Percentiles rank a stretch among this genome's conserved stretches.
phyloP scores from a whole-genome alignment of 2,113 vertebrate species.

The Ictidomys tridecemlineatus region DNA sequence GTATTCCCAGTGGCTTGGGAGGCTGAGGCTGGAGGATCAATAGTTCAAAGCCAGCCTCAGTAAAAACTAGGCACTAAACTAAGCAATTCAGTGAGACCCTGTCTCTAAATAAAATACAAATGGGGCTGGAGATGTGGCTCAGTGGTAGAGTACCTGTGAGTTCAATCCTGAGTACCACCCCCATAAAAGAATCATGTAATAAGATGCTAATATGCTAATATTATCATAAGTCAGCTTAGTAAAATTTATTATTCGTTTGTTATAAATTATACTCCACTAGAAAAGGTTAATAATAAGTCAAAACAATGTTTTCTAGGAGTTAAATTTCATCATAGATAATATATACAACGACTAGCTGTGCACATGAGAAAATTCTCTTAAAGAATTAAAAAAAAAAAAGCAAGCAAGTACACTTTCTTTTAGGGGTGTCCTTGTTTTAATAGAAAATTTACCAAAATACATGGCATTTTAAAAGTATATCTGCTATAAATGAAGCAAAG shows the following conservation, averaged over 20 bases:
- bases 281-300: neutral
- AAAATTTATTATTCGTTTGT: neutral
- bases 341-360: neutral
- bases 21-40: no score
- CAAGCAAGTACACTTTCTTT: neutral
- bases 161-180: no score
- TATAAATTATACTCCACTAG: neutral
- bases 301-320: neutral
- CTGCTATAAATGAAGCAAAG: neutral
- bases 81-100: no score
- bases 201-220: neutral
- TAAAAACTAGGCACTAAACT: no score
- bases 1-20: no score
- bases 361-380: neutral
- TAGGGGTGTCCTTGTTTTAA: neutral
- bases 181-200: no score
- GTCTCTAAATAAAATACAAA: no score
- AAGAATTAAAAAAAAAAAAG: neutral
- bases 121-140: no score
- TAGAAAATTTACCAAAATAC: neutral
- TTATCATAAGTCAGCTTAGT: neutral
- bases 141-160: no score
- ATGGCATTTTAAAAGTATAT: neutral
- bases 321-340: neutral
- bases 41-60: no score